Evolutionary conservation across 2,888 invertebrate genomes (phyloP).

Genomic region (Aphrophora alni): DNA sequence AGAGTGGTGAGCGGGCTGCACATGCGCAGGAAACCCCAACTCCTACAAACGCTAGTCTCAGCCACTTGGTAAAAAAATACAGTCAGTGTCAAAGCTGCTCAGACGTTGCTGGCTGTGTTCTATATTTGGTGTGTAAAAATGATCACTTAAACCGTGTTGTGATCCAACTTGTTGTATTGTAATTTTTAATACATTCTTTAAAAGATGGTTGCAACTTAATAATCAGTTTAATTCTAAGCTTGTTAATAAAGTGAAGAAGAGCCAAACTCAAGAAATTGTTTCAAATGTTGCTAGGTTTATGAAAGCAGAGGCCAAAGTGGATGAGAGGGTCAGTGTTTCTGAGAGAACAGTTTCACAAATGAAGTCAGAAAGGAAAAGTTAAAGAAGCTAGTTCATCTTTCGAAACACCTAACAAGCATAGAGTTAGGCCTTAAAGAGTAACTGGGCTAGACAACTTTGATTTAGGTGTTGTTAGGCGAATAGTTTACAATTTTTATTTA

Average conservation of each 20-base stretch:
- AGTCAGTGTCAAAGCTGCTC: too few species aligned
- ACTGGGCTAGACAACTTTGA: not conserved
- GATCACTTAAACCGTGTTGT: too few species aligned
- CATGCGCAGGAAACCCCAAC: too few species aligned
- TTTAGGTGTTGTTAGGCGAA: not conserved
- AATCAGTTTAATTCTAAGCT: not conserved
- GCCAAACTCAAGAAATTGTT: not conserved
- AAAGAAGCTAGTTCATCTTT: not conserved
- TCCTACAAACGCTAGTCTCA: too few species aligned
- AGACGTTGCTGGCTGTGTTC: too few species aligned
- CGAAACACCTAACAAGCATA: not conserved
- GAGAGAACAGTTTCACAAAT: not conserved
- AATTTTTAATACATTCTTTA: too few species aligned
- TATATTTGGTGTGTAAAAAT: too few species aligned
- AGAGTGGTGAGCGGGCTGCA: too few species aligned
- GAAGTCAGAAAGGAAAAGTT: not conserved
- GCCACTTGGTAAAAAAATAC: too few species aligned
- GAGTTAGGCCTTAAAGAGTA: not conserved
- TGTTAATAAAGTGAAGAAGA: not conserved
- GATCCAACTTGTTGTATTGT: too few species aligned
- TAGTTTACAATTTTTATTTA: not conserved
- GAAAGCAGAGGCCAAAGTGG: not conserved
- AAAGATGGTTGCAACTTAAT: too few species aligned
- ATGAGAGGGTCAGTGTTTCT: not conserved
- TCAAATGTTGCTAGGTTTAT: conserved; percentile 9